Evolutionary conservation across 2,113 vertebrate species (phyloP), one percentile per base, ranked within the genome.

Genomic region (Melanostigma gelatinosum): DNA sequence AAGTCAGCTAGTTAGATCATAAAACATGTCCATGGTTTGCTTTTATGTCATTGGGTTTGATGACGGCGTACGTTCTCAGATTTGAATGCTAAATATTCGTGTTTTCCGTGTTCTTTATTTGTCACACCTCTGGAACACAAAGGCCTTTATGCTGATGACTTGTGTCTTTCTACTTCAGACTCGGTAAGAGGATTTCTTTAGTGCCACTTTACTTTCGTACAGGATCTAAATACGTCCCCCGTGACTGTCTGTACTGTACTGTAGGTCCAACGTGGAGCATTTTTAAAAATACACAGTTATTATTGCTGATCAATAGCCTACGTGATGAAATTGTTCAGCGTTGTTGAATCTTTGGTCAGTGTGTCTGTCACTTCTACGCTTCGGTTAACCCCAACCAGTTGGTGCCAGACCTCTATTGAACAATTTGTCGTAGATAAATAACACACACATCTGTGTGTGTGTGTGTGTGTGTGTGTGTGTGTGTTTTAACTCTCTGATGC

Each of bases 401-500:
- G 82, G 76, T 86, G 87, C 63, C 85, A 87, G 86, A 89, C 85
- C 82, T 73, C 66, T 79, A 85, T 79, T 79, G 90, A 92, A 87
- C 90, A 85, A 70, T 83, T 86, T 71, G 64, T 88, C 80, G 72
- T 65, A 80, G 70, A 88, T 88, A 80, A 75, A 86, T 82, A 77
- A 79, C 64, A 65, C 82, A 72, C 69, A 46, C 61, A 63, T 72
- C 60, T 61, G 64, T 80, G 83, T 57, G 61, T 65, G 88, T 85
- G 82, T 61, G 82, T 70, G 75, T 94, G n/a, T 29, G 36, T 73
- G 42, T 22, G 57, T 50, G 57, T 50, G 60, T 34, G 62, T 73
- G 73, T 20, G 67, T 94, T 95, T 93, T 95, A 96, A 95, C 93
- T 96, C 94, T 96, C 93, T 96, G 96, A 96, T 96, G 95, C 93